phyloP scores from a whole-genome alignment of 1,140 invertebrate species.

The Drosophila sproati region DNA sequence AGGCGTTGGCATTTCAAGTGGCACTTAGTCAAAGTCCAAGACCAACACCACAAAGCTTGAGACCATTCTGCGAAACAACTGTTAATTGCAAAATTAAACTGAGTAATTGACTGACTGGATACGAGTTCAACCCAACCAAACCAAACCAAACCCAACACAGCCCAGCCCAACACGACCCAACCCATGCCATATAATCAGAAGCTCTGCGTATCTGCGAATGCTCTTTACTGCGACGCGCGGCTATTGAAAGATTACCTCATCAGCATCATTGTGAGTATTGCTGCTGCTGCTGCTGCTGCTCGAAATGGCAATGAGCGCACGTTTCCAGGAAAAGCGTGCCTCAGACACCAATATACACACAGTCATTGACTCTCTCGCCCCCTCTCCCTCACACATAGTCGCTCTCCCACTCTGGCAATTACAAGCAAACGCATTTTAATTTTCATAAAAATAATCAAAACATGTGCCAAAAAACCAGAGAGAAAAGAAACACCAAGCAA shows the following conservation, averaged over 20 bases:
- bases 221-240: slow-evolving; percentile 28
- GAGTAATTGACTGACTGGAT: slow-evolving; percentile 59
- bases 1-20: slow-evolving; percentile 37
- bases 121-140: slow-evolving; percentile 14
- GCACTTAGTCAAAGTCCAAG: slow-evolving; percentile 36
- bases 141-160: background rate
- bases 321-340: slow-evolving; percentile 72
- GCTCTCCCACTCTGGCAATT: slow-evolving; percentile 48
- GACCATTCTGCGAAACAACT: slow-evolving; percentile 55
- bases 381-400: background rate
- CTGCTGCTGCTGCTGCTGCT: slow-evolving; percentile 9
- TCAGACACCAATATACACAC: slow-evolving; percentile 34
- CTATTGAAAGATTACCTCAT: slow-evolving; percentile 68
- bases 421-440: slow-evolving; percentile 82
- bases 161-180: slow-evolving; percentile 26
- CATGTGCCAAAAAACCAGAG: slow-evolving; percentile 58
- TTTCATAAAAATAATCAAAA: slow-evolving; percentile 81
- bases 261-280: slow-evolving; percentile 45
- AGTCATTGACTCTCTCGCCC: slow-evolving; percentile 4
- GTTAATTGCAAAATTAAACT: slow-evolving; percentile 79
- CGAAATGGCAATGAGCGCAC: slow-evolving; percentile 76
- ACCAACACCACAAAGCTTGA: background rate
- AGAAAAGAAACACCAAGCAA: slow-evolving; percentile 20
- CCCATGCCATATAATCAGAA: background rate
- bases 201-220: slow-evolving; percentile 24